Conservation (phyloP, 2,888 invertebrate genomes). For the Hirtodrosophila histrioides region DNA sequence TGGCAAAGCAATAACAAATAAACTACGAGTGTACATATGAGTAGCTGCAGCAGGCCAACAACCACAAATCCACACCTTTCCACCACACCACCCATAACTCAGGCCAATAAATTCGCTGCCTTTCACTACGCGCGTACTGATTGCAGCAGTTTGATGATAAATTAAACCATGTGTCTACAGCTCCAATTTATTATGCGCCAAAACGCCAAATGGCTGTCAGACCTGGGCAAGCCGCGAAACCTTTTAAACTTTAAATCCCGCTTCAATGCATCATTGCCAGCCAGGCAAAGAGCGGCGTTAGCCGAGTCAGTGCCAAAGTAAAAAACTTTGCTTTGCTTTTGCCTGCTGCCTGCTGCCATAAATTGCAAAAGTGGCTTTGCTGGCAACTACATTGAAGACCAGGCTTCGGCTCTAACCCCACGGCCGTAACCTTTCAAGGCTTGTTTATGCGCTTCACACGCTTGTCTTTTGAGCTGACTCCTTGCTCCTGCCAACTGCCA, state of each 20-base stretch:
- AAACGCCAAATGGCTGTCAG: conserved; percentile 78
- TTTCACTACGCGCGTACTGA: conserved; percentile 60
- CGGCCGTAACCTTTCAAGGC: conserved; percentile 44
- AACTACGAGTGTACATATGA: neutral
- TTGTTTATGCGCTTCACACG: conserved; percentile 76
- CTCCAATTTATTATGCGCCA: conserved; percentile 78
- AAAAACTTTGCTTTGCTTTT: conserved; percentile 56
- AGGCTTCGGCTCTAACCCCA: conserved; percentile 18
- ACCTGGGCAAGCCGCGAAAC: conserved; percentile 66
- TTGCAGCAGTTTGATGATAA: conserved; percentile 75
- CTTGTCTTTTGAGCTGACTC: conserved; percentile 61
- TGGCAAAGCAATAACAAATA: conserved; percentile 19
- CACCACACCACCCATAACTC: conserved; percentile 53
- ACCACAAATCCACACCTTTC: conserved; percentile 33
- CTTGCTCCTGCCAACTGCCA: neutral
- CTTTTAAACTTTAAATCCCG: conserved; percentile 78
- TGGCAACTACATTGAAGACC: conserved; percentile 49
- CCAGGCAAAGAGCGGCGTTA: conserved; percentile 33
- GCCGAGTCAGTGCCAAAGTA: conserved; percentile 58
- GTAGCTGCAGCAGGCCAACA: conserved; percentile 1
- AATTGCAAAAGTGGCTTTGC: conserved; percentile 72
- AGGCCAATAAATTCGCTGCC: conserved; percentile 68
- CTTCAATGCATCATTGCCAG: conserved; percentile 74
- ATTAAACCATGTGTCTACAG: conserved; percentile 75
- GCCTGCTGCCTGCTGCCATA: conserved; percentile 59